Conservation (phyloP, 2,888 invertebrate genomes). For the Troides helena region DNA sequence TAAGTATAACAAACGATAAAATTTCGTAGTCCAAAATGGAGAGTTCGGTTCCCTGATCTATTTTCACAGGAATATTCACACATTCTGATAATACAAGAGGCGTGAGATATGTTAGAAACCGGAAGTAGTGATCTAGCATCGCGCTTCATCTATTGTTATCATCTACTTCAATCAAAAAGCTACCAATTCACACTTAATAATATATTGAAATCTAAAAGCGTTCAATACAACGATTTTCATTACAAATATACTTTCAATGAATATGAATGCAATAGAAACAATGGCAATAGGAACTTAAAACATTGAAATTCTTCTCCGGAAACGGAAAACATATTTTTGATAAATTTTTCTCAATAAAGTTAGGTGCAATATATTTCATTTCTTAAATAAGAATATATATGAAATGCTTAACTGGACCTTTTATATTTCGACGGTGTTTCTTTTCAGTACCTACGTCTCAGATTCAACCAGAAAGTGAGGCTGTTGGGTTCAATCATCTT, state of each 20-base stretch:
- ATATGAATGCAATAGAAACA: too few relatives aligned
- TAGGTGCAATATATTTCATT: too few relatives aligned
- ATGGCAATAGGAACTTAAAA: too few relatives aligned
- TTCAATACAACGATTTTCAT: too few relatives aligned
- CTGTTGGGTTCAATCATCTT: slow-evolving; percentile 85
- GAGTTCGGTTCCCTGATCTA: background rate
- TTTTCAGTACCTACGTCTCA: slow-evolving; percentile 84
- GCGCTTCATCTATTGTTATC: background rate
- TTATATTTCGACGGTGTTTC: background rate
- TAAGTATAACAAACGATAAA: background rate
- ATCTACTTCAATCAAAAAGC: background rate
- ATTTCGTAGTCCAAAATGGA: background rate
- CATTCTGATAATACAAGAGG: background rate
- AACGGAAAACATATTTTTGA: too few relatives aligned
- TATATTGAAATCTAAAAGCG: too few relatives aligned
- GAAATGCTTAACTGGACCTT: background rate
- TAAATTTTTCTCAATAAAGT: too few relatives aligned
- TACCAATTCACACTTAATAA: background rate
- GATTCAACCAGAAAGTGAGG: slow-evolving; percentile 85
- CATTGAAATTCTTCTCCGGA: too few relatives aligned
- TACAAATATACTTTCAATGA: too few relatives aligned
- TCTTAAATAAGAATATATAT: too few relatives aligned
- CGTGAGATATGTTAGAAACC: background rate
- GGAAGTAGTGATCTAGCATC: background rate
- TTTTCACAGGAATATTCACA: background rate